Evolutionary conservation across 2,797 vertebrate species (phyloP), one percentile per base, ranked within the genome.

Genomic region (Molothrus ater): DNA sequence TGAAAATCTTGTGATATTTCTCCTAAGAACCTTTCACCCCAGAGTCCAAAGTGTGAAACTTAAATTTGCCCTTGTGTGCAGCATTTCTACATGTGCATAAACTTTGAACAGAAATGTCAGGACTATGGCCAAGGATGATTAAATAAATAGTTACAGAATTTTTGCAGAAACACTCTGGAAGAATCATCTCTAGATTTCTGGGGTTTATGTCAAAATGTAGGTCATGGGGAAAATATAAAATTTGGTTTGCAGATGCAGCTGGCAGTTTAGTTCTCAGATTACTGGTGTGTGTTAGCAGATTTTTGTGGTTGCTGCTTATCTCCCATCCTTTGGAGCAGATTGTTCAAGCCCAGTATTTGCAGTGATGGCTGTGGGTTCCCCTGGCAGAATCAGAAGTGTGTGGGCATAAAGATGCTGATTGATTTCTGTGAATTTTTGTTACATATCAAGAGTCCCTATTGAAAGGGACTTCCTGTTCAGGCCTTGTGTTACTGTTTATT

Each of bases 21-120:
- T 57, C 54, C 32, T 16, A 57, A 57, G n/a, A 24, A 24, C 34
- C 54, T 57, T 24, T 57, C 54, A 34, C 7, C 38, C 38, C 19
- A 65, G 34, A 24, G 43, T 63, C 16, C 31, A 69, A 76, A 85
- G 16, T 5, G 6, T 57, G 26, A 78, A 66, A 38, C 87, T 74
- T 34, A 42, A 60, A 64, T 71, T 51, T 91, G 5, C 10, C n/a
- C 19, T 22, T 24, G 32, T 38, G n/a, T 43, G 22, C 29, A 73
- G 22, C 22, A 64, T 5, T 63, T 72, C 14, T 53, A 25, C 0
- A 0, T 17, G 15, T 21, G 10, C 25, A 10, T 25, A 31, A 68
- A 31, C 24, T 59, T 32, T 60, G 68, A 64, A 63, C 3, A 70
- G 47, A 82, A 76, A 61, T 36, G 22, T 28, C 31, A 74, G n/a